phyloP scores from a whole-genome alignment of 2,888 invertebrate genomes.

The Crepidodera aurea region DNA sequence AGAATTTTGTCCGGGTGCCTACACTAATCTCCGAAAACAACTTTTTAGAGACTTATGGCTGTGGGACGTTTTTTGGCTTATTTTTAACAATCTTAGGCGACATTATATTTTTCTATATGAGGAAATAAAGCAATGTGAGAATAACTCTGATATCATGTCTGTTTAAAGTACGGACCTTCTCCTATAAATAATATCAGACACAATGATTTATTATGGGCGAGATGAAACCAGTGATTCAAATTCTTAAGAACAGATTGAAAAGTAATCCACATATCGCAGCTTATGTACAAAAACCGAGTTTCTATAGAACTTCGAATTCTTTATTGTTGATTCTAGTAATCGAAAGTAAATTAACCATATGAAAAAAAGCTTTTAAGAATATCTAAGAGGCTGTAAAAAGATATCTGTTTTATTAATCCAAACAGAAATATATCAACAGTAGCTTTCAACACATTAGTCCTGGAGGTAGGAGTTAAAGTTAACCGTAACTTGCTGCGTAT shows the following conservation, averaged over 20 bases:
- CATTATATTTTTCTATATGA: no score
- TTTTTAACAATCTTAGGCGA: no score
- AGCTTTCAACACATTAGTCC: background rate
- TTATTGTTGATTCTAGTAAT: background rate
- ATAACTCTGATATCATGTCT: no score
- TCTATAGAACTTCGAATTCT: background rate
- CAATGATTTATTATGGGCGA: background rate
- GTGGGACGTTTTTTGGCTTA: no score
- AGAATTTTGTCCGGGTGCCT: no score
- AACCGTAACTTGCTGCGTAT: background rate
- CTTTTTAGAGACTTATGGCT: no score
- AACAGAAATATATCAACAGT: background rate
- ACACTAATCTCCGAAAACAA: no score
- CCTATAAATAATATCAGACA: no score
- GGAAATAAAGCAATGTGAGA: no score
- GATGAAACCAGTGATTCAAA: background rate
- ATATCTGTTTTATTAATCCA: background rate
- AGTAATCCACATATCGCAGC: background rate
- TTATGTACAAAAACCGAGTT: background rate
- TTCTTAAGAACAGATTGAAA: no score
- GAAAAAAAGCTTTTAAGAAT: background rate
- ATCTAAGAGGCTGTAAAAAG: background rate
- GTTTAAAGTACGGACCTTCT: no score
- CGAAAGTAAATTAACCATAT: constrained; percentile 1
- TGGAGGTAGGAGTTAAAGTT: background rate